Evolutionary conservation across 2,797 vertebrate genomes (phyloP).

Genomic region (Choloepus didactylus): DNA sequence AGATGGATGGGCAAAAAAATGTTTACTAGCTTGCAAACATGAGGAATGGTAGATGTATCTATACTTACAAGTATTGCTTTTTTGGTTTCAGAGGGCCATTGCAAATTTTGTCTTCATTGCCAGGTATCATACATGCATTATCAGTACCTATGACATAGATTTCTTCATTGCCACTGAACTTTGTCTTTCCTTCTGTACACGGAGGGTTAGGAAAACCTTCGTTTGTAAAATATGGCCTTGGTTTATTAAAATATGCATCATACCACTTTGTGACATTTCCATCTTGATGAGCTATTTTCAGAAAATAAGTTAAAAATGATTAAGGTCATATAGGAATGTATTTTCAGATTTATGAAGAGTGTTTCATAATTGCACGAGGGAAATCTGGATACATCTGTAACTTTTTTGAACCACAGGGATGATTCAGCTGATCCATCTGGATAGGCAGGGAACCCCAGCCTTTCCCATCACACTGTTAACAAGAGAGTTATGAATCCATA

Average conservation of each 20-base stretch:
- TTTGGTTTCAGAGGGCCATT: constrained; percentile 96
- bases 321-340: constrained; percentile 19
- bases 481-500: not conserved
- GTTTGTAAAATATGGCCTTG: constrained; percentile 95
- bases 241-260: constrained; percentile 92
- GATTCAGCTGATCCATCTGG: not conserved
- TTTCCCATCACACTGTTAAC: not conserved
- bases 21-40: not conserved
- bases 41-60: not conserved
- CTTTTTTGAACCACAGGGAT: not conserved
- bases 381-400: not conserved
- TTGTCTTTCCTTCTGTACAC: constrained; percentile 87
- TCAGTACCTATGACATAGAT: constrained; percentile 94
- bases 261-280: constrained; percentile 96
- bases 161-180: constrained; percentile 84
- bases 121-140: constrained; percentile 90
- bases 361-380: not conserved
- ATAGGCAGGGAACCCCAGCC: not conserved
- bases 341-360: constrained; percentile 25
- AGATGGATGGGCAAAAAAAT: not conserved
- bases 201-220: constrained; percentile 94
- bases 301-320: constrained; percentile 58
- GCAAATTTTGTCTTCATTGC: constrained; percentile 92
- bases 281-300: constrained; percentile 90
- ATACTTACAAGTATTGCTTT: constrained; percentile 96